phyloP scores from a whole-genome alignment of 2,113 vertebrate species.

The Dipodomys ordii region DNA sequence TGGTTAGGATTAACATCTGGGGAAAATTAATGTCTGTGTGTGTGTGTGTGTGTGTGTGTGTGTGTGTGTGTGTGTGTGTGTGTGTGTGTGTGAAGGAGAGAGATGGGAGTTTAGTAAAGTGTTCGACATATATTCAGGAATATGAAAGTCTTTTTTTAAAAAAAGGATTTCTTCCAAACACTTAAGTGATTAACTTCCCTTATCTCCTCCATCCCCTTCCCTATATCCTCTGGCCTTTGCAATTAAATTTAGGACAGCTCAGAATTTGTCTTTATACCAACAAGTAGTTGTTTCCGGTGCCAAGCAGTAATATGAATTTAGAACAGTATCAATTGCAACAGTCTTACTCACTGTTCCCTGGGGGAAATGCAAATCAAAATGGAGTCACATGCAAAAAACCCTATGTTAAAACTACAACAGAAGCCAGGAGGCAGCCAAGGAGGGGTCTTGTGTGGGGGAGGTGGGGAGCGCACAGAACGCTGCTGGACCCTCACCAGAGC shows the following conservation, averaged over 20 bases:
- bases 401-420: background rate
- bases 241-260: background rate
- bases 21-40: background rate
- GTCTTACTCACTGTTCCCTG: background rate
- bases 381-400: background rate
- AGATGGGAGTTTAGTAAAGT: background rate
- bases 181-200: background rate
- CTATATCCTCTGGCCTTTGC: background rate
- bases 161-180: background rate
- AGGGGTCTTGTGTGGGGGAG: background rate
- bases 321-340: background rate
- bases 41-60: no score
- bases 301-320: background rate
- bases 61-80: background rate
- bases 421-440: background rate
- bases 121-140: background rate
- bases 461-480: no score
- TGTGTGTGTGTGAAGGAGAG: background rate
- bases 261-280: background rate
- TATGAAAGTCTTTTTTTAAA: background rate
- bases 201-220: background rate
- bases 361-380: background rate
- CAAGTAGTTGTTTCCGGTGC: background rate
- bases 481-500: no score
- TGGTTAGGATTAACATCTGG: background rate